Conservation (phyloP, 2,113 vertebrate species). For the Malaclemys terrapin region DNA sequence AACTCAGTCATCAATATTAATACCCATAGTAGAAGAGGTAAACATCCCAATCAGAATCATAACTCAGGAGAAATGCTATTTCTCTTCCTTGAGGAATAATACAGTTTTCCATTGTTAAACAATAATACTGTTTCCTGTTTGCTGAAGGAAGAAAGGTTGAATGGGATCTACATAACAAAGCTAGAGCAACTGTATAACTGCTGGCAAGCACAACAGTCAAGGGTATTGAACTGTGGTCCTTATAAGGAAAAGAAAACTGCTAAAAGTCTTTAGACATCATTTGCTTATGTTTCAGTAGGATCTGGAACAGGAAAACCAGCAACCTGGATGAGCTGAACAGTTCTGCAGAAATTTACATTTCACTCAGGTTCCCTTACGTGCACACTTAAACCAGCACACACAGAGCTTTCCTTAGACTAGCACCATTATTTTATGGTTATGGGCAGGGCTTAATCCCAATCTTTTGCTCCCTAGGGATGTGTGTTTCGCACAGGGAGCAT, state of each 20-base stretch:
- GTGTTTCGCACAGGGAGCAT: rapidly evolving
- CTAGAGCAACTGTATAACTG: background rate
- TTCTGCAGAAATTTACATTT: background rate
- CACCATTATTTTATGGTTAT: background rate
- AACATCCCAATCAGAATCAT: background rate
- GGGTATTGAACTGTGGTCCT: background rate
- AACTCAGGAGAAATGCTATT: background rate
- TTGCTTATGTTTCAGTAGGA: background rate
- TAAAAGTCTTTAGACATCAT: background rate
- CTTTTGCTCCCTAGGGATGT: background rate
- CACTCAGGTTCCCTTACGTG: background rate
- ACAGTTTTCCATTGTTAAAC: background rate
- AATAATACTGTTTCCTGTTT: background rate
- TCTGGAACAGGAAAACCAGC: background rate
- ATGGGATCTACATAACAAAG: background rate
- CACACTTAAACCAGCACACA: background rate
- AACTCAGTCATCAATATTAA: background rate
- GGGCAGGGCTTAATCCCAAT: background rate
- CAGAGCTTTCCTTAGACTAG: background rate
- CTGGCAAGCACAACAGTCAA: background rate
- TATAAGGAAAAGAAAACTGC: background rate
- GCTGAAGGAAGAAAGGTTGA: background rate
- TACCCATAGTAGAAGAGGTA: background rate
- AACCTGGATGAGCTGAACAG: background rate
- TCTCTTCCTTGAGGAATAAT: background rate